phyloP scores from a whole-genome alignment of 2,113 vertebrate genomes.

The Marcusenius ussheri region DNA sequence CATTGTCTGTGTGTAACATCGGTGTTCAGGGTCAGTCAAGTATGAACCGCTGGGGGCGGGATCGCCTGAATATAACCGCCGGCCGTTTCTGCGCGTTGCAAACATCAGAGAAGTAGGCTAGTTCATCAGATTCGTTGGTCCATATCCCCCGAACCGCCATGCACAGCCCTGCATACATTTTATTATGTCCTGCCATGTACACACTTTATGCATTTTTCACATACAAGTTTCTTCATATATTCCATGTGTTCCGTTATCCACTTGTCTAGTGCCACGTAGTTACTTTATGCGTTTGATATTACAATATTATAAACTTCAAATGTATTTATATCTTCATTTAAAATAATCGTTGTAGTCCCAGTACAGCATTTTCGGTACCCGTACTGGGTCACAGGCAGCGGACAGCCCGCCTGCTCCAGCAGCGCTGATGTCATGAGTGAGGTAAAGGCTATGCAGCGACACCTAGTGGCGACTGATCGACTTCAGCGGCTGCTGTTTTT shows the following conservation, averaged over 20 bases:
- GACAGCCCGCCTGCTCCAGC: too few relatives aligned
- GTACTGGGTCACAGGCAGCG: background rate
- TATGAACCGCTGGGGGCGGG: conserved; percentile 43
- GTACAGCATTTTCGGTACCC: background rate
- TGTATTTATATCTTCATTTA: background rate
- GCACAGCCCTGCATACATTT: background rate
- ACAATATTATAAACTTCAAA: background rate
- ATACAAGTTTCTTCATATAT: background rate
- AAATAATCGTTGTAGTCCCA: background rate
- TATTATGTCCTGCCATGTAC: background rate
- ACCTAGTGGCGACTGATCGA: background rate
- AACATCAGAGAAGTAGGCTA: too few relatives aligned
- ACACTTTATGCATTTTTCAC: background rate
- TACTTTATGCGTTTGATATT: background rate
- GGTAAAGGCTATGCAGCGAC: background rate
- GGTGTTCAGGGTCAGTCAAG: conserved; percentile 49
- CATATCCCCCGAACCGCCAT: background rate
- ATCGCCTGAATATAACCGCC: background rate
- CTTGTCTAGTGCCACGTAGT: background rate
- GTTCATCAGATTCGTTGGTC: background rate
- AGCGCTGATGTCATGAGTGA: background rate
- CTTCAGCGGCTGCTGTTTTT: background rate
- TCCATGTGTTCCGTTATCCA: background rate
- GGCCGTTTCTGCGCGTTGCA: too few relatives aligned
- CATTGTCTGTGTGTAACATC: conserved; percentile 58